Conservation (phyloP, 2,797 vertebrate genomes). For the Nyctibius grandis region DNA sequence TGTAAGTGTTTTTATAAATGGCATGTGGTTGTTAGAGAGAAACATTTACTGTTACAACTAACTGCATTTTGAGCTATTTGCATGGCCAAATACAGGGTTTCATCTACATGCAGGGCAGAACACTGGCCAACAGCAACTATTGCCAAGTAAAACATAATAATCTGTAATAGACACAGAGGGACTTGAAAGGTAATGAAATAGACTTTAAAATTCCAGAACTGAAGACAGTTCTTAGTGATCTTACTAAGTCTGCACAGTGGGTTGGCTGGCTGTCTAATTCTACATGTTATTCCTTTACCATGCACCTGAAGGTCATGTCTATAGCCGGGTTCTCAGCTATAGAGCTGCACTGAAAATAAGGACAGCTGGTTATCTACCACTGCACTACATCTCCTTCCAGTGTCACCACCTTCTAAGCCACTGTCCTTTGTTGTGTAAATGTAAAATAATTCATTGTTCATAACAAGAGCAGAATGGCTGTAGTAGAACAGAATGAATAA, state of each 20-base stretch:
- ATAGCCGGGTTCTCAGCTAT: not conserved
- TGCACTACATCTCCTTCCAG: not conserved
- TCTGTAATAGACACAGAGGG: not conserved
- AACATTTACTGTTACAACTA: not conserved
- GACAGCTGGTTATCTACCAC: not conserved
- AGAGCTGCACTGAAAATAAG: not conserved
- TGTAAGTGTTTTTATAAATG: not conserved
- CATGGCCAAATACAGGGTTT: not conserved
- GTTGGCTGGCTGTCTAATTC: not conserved
- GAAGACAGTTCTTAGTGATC: not conserved
- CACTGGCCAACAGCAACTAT: not conserved
- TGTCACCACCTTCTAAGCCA: not conserved
- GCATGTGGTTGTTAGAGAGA: not conserved
- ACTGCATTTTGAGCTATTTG: not conserved
- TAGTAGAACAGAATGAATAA: not conserved
- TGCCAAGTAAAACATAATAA: not conserved
- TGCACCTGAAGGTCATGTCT: not conserved
- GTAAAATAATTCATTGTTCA: not conserved
- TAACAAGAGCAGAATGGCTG: not conserved
- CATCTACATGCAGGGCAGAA: not conserved
- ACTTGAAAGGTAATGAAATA: not conserved
- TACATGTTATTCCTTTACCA: not conserved
- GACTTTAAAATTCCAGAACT: not conserved
- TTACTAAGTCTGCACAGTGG: not conserved
- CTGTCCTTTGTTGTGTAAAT: not conserved